Base-by-base conservation (phyloP, 2,113 vertebrate genomes). In the Hystrix brachyura region DNA sequence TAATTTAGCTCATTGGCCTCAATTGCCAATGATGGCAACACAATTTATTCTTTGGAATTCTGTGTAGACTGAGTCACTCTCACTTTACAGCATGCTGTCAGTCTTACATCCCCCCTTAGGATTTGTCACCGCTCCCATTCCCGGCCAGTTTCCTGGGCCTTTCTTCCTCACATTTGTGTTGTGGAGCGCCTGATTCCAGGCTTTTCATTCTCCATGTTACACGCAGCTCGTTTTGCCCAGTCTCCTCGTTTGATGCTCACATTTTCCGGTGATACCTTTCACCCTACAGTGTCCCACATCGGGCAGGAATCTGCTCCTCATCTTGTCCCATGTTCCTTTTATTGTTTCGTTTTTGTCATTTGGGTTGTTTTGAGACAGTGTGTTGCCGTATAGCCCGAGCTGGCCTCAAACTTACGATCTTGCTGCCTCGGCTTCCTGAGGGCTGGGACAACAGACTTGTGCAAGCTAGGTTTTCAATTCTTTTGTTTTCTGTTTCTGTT, bases 1-100 rank as follows among this genome's bases (percentile, higher is more conserved):
- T 81, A 79, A 90, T 95, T 94, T 95, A 76, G 12, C 53, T 72
- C 34, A 94, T 87, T 69, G 89, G 27, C 0, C 27, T 92, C 48
- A 62, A 43, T 78, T 74, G 43, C 57, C 48, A 57, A 17, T 72
- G 12, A 51, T 34, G 32, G 80, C 38, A 94, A 9, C 12, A 62
- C 79, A 82, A 72, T 60, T 91, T 55, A 67, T 18, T 72, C 71
- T 92, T 93, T 59, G 17, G 62, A 64, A 90, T 38, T 81, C 29
- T 57, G 74, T 23, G 46, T 78, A 81, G 78, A 43, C 21, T 74
- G 14, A 96, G 19, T 69, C 55, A 69, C 9, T 81, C 91, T n/a
- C 64, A 5, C 46, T 84, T 88, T 81, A 84, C 80, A 83, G 11
- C 13, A 46, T 87, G 59, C 51, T 53, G 46, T 90, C 27, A 15